Percentiles rank a stretch among this genome's conserved stretches.
Evolutionary conservation across 1,140 invertebrate genomes (phyloP).

Genomic region (Drosophila sp.): DNA sequence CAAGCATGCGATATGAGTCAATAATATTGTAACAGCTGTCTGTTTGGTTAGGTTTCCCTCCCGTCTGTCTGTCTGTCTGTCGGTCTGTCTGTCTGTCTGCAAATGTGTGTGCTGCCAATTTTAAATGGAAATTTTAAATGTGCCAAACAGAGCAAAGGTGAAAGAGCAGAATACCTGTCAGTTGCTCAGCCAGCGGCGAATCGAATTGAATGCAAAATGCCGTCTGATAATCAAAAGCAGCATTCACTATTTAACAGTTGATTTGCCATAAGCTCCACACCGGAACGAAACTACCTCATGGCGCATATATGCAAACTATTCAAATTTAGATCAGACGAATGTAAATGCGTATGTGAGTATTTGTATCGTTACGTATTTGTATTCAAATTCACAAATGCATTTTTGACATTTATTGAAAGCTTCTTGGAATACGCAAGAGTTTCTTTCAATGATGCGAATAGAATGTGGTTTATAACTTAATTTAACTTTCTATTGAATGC

Average conservation of each 20-base stretch:
- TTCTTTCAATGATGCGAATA: no score
- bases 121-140: conserved; percentile 78
- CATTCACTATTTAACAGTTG: conserved; percentile 69
- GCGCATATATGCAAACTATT: not conserved
- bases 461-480: no score
- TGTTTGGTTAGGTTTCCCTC: conserved; percentile 47
- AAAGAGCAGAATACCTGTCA: conserved; percentile 15
- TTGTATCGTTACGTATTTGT: not conserved
- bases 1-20: conserved; percentile 78
- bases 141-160: conserved; percentile 46
- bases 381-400: not conserved
- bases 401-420: not conserved
- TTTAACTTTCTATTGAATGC: no score
- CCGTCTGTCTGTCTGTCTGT: conserved; percentile 1
- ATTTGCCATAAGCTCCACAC: conserved; percentile 44
- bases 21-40: conserved; percentile 82
- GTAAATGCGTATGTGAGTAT: not conserved
- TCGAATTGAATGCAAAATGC: conserved; percentile 49
- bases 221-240: conserved; percentile 62
- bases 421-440: not conserved
- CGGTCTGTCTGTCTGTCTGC: not conserved
- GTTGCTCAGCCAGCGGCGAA: conserved; percentile 10
- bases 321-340: not conserved
- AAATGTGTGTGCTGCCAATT: conserved; percentile 51
- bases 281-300: not conserved